Conservation (phyloP, 1,140 invertebrate species). For the Prorops nasuta region DNA sequence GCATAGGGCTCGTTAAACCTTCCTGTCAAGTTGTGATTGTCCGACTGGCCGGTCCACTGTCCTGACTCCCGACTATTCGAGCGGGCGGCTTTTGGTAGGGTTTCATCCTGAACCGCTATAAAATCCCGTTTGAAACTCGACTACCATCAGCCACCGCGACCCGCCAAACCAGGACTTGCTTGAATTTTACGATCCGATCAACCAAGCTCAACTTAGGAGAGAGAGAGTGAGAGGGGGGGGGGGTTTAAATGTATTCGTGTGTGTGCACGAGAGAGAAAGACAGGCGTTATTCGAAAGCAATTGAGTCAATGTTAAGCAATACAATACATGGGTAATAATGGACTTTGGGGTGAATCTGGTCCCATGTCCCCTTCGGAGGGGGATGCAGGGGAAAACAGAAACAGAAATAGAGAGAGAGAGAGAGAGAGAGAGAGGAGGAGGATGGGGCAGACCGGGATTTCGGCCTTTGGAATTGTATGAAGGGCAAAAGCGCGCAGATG, state of each 20-base stretch:
- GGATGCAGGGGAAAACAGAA: not conserved
- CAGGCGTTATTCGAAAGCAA: constrained; percentile 58
- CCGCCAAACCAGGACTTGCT: constrained; percentile 21
- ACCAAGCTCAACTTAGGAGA: constrained; percentile 21
- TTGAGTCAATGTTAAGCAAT: constrained; percentile 57
- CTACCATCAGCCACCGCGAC: not conserved
- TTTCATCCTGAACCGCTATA: constrained; percentile 47
- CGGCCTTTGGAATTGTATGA: constrained; percentile 29
- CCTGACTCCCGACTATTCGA: constrained; percentile 38
- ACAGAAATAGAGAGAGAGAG: constrained; percentile 1
- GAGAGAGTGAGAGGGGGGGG: not conserved
- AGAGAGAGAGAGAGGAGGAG: not conserved
- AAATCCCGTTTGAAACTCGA: constrained; percentile 38
- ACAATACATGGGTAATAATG: constrained; percentile 58
- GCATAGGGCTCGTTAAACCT: constrained; percentile 57
- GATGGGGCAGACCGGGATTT: not conserved
- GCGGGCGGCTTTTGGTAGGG: too few relatives aligned
- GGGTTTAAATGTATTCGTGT: not conserved
- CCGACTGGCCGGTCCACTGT: constrained; percentile 35
- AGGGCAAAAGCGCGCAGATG: constrained; percentile 49
- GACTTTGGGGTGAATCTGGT: constrained; percentile 54
- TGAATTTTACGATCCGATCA: constrained; percentile 51
- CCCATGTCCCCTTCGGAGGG: constrained; percentile 24
- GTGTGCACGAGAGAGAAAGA: not conserved
- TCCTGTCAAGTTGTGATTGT: constrained; percentile 57